phyloP scores from a whole-genome alignment of 2,888 invertebrate genomes.

The Elmis aenea region DNA sequence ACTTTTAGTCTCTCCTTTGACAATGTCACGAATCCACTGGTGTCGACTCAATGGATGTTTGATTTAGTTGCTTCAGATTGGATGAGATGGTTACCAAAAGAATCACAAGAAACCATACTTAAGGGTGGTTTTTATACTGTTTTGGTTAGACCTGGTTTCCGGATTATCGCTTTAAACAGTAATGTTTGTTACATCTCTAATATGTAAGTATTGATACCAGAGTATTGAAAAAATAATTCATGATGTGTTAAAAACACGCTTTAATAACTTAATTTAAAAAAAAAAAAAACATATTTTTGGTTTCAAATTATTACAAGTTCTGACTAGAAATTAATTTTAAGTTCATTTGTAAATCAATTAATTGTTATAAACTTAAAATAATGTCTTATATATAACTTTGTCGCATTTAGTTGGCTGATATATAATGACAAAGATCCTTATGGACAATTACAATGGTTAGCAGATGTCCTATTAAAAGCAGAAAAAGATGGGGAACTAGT shows the following conservation, averaged over 20 bases:
- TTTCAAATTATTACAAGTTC: too few relatives aligned
- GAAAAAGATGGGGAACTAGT: slow-evolving; percentile 65
- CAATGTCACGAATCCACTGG: slow-evolving; percentile 45
- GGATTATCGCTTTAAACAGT: slow-evolving; percentile 70
- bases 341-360: background rate
- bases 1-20: slow-evolving; percentile 60
- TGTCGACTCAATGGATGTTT: slow-evolving; percentile 68
- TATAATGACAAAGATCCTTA: slow-evolving; percentile 59
- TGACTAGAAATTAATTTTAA: slow-evolving; percentile 6
- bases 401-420: slow-evolving; percentile 34
- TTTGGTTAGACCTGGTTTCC: slow-evolving; percentile 58
- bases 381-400: slow-evolving; percentile 1
- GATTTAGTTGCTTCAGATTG: slow-evolving; percentile 63
- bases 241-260: too few relatives aligned
- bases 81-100: slow-evolving; percentile 61
- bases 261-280: too few relatives aligned
- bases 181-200: slow-evolving; percentile 69
- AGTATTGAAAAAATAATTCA: too few relatives aligned
- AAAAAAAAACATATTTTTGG: too few relatives aligned
- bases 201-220: slow-evolving; percentile 57
- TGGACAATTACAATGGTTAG: slow-evolving; percentile 76
- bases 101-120: slow-evolving; percentile 53
- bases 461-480: slow-evolving; percentile 64
- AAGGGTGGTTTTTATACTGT: slow-evolving; percentile 71
- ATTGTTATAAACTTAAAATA: background rate